These are phyloP conservation scores for Gortyna flavago DNA, from an alignment of 2,888 invertebrate species.

Conservation along the genomic window DNA sequence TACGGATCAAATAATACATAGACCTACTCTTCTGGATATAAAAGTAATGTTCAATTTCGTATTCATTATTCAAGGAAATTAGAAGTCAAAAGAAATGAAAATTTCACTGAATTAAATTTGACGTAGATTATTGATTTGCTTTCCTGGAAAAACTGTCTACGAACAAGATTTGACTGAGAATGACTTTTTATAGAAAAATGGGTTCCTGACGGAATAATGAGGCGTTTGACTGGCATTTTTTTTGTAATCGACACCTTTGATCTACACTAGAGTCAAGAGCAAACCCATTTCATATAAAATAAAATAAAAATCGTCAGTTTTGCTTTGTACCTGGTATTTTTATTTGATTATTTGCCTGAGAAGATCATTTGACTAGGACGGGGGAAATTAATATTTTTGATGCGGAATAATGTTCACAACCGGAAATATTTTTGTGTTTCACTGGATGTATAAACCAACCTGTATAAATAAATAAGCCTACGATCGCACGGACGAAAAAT, in stretches of 20 bases:
- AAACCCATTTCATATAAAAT: no score
- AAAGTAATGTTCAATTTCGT: neutral
- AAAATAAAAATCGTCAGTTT: no score
- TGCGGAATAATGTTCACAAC: neutral
- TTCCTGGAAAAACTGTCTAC: conserved; percentile 23
- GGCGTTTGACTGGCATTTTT: conserved; percentile 44
- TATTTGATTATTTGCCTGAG: neutral
- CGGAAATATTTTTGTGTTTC: neutral
- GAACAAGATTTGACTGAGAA: conserved; percentile 14
- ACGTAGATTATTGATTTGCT: conserved; percentile 41
- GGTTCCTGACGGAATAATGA: conserved; percentile 45
- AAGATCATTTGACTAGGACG: neutral
- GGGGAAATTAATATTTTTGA: neutral
- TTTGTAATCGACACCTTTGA: conserved; percentile 13
- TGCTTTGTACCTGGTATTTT: neutral
- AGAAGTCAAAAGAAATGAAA: conserved; percentile 13
- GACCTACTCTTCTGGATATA: neutral
- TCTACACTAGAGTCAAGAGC: no score
- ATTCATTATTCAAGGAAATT: neutral
- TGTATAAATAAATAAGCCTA: neutral
- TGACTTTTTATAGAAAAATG: conserved; percentile 37
- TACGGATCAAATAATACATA: neutral
- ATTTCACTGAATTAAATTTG: conserved; percentile 17
- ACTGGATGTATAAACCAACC: neutral
- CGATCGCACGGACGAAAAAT: no score